These are phyloP conservation scores for Oxycera nigricornis DNA, from an alignment of 2,888 invertebrate genomes.

Conservation along the genomic window DNA sequence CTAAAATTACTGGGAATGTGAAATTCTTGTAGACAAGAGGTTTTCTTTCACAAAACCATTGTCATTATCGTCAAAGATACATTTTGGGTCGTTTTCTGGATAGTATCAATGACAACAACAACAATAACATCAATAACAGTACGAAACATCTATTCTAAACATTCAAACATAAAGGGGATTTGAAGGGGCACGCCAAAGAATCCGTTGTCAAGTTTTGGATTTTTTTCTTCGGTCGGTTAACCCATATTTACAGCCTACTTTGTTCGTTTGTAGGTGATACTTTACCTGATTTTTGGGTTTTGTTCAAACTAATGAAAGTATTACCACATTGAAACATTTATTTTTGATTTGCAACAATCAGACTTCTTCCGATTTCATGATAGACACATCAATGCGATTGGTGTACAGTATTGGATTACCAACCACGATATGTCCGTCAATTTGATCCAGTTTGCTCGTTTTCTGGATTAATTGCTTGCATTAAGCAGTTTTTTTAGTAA, in stretches of 20 bases:
- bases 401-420: no score
- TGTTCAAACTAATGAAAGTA: no score
- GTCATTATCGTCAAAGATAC: not conserved
- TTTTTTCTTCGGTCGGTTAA: not conserved
- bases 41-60: slow-evolving; percentile 18
- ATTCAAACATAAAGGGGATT: not conserved
- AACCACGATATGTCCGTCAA: no score
- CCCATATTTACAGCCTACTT: no score
- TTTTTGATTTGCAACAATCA: no score
- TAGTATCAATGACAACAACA: slow-evolving; percentile 1
- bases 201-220: slow-evolving; percentile 31
- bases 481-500: no score
- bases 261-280: not conserved
- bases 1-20: not conserved
- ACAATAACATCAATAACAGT: not conserved
- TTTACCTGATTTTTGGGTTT: not conserved
- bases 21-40: slow-evolving; percentile 24
- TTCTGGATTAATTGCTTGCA: no score
- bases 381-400: no score
- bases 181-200: not conserved
- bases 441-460: no score
- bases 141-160: not conserved
- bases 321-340: no score
- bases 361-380: no score
- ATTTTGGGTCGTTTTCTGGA: not conserved